These are phyloP conservation scores for Mirounga angustirostris DNA, from an alignment of 2,113 vertebrate genomes.

Conservation along the genomic window DNA sequence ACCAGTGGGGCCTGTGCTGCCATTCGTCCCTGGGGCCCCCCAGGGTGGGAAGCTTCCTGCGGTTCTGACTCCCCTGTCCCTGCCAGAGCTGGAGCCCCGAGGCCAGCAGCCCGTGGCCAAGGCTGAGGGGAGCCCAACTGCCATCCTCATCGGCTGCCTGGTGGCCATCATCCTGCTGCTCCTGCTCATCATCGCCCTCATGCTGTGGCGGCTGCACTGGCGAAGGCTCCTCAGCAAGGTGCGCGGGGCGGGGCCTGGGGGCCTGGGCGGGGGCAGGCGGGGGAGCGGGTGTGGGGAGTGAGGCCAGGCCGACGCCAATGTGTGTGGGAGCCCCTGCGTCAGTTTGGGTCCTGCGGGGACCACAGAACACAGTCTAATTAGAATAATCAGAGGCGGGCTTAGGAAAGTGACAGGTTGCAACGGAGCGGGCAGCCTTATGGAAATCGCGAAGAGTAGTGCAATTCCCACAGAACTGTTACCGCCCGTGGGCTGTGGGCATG, in stretches of 20 bases:
- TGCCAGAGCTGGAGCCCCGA: slow-evolving; percentile 75
- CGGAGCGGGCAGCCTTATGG: background rate
- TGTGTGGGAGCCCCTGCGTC: background rate
- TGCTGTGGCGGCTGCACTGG: slow-evolving; percentile 97
- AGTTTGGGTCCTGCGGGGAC: background rate
- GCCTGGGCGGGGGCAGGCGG: background rate
- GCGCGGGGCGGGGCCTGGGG: background rate
- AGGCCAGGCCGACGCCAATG: background rate
- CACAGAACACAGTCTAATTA: background rate
- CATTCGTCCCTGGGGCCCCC: background rate
- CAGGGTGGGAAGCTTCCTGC: background rate
- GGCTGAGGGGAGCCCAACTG: slow-evolving; percentile 92
- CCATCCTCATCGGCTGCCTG: slow-evolving; percentile 95
- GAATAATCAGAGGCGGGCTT: too few species aligned
- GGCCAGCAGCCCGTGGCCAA: slow-evolving; percentile 91
- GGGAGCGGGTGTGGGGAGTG: background rate
- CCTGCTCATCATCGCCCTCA: slow-evolving; percentile 93
- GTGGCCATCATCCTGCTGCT: slow-evolving; percentile 96
- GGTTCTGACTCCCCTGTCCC: slow-evolving; percentile 46
- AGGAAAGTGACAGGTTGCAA: background rate
- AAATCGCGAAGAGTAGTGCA: background rate
- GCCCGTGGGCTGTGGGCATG: too few species aligned
- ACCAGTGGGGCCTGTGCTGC: background rate
- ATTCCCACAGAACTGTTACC: background rate
- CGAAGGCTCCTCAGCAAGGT: slow-evolving; percentile 96